These are phyloP conservation scores for Tympanoctomys barrerae DNA, from an alignment of 2,797 vertebrate species.

Conservation along the genomic window DNA sequence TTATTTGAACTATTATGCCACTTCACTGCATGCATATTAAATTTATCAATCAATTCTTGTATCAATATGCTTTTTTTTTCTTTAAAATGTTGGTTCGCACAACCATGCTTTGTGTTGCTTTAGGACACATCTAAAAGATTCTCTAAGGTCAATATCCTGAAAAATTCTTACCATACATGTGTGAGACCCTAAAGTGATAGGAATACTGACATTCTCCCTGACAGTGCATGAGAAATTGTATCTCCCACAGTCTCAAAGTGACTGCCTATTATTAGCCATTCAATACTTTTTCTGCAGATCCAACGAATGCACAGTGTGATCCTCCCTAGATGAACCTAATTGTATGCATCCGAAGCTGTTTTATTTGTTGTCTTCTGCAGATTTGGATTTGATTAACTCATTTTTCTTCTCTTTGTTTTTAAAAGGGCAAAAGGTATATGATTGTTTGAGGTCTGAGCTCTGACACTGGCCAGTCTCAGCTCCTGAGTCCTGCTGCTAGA, in stretches of 20 bases:
- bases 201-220: too few species aligned
- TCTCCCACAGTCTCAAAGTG: neutral
- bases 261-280: neutral
- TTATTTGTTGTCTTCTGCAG: neutral
- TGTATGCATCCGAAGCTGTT: neutral
- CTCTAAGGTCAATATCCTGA: neutral
- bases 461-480: neutral
- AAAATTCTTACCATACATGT: neutral
- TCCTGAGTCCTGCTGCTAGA: neutral
- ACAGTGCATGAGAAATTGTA: neutral
- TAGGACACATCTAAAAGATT: neutral
- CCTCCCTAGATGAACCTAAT: neutral
- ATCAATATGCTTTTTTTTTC: neutral
- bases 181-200: neutral
- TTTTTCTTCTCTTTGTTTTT: conserved; percentile 47
- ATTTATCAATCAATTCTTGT: neutral
- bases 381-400: neutral
- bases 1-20: neutral
- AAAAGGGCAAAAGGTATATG: neutral
- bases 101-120: neutral
- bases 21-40: neutral
- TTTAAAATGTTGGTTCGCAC: neutral
- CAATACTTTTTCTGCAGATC: neutral
- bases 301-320: neutral
- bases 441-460: neutral